These are phyloP conservation scores for Mya arenaria DNA, from an alignment of 1,140 invertebrate species.

Conservation along the genomic window DNA sequence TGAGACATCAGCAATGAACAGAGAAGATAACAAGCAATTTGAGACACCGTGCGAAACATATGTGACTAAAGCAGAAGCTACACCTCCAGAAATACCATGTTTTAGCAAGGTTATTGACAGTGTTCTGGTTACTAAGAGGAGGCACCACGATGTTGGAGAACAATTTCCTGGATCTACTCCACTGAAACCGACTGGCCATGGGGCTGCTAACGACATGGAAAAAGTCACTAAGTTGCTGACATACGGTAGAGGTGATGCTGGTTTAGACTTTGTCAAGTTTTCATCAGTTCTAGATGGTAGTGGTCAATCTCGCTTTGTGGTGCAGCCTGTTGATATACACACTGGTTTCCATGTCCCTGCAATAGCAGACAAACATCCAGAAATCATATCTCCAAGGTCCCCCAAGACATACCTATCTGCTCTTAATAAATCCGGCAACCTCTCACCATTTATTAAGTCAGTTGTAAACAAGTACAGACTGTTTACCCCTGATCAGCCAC, in stretches of 20 bases:
- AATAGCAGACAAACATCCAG: not conserved
- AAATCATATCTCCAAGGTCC: not conserved
- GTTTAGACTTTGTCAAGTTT: slow-evolving; percentile 28
- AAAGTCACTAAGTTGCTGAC: not conserved
- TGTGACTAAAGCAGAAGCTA: no score
- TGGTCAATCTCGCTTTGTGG: not conserved
- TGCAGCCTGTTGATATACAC: not conserved
- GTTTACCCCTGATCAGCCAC: slow-evolving; percentile 10
- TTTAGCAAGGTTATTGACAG: slow-evolving; percentile 46
- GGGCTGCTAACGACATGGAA: not conserved
- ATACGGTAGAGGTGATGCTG: slow-evolving; percentile 8
- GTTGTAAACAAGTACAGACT: slow-evolving; percentile 61
- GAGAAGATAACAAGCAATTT: no score
- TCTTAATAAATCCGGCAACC: slow-evolving; percentile 49
- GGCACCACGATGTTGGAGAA: slow-evolving; percentile 15
- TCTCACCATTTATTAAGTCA: slow-evolving; percentile 64
- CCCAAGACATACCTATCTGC: slow-evolving; percentile 56
- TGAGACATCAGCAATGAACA: no score
- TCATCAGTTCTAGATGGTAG: slow-evolving; percentile 14
- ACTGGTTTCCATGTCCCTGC: not conserved
- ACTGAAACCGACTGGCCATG: not conserved
- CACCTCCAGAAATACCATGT: slow-evolving; percentile 21
- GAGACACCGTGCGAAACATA: no score
- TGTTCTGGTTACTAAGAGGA: slow-evolving; percentile 44
- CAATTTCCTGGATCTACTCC: not conserved